A percentile compares a stretch with the other conserved stretches of the same genome.
phyloP scores from a whole-genome alignment of 2,797 vertebrate species.

The Bradypodion ventrale region DNA sequence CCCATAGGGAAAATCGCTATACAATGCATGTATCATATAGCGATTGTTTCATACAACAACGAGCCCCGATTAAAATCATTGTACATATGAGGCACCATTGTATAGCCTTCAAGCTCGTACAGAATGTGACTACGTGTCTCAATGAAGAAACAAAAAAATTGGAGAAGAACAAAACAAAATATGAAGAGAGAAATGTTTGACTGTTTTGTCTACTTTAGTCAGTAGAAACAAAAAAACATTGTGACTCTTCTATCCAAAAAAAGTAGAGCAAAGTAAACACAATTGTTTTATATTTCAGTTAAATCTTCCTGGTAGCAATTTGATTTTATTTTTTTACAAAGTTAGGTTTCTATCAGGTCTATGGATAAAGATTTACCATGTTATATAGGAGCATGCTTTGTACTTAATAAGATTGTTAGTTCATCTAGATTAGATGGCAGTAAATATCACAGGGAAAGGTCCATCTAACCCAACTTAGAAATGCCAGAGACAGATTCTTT shows the following conservation, averaged over 20 bases:
- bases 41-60: too few species aligned
- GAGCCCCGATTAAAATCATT: too few species aligned
- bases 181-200: slow-evolving; percentile 29
- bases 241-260: slow-evolving; percentile 39
- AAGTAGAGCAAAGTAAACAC: background rate
- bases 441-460: background rate
- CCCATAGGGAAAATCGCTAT: too few species aligned
- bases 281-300: slow-evolving; percentile 19
- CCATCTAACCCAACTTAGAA: background rate
- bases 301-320: slow-evolving; percentile 23
- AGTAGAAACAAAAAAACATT: slow-evolving; percentile 15
- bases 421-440: background rate
- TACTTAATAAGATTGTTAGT: background rate
- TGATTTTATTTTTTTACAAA: slow-evolving; percentile 1
- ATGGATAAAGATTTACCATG: background rate
- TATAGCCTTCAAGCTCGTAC: slow-evolving; percentile 59
- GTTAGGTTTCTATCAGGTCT: slow-evolving; percentile 8
- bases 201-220: slow-evolving; percentile 52
- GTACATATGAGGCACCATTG: too few species aligned
- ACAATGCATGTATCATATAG: too few species aligned
- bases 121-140: slow-evolving; percentile 61
- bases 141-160: slow-evolving; percentile 51
- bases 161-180: slow-evolving; percentile 14
- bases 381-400: background rate
- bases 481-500: background rate